Evolutionary conservation across 2,113 vertebrate species (phyloP), one percentile per base, ranked within the genome.

Genomic region (Mola mola): DNA sequence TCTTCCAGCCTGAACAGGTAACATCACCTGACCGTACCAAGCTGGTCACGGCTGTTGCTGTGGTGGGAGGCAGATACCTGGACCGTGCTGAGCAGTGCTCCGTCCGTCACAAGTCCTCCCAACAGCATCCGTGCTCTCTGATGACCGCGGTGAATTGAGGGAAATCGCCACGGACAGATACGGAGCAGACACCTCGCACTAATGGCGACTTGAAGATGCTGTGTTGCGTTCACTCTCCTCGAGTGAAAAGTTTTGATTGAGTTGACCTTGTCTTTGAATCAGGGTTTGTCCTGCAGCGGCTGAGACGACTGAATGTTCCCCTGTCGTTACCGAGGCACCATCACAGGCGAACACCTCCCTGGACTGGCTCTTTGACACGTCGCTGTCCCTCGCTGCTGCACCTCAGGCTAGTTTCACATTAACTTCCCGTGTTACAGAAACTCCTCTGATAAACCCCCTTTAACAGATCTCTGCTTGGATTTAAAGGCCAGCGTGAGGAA

Each of bases 81-180:
- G 81, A 34, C 92, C 93, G 92, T 60, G 83, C 90, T 66, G 53
- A 93, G 89, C 64, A 19, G 20, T 94, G 91, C 81, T 87, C 93
- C 94, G 88, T 43, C 92, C 89, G 90, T 87, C 96, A 95, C 94
- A 7, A 72, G 78, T 49, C 89, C 93, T 96, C 95, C 96, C 95
- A 86, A 99, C 15, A 99, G 24, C 67, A 93, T 91, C 82, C 84
- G 1, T 94, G 95, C 95, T 94, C 87, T 98, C 90, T 90, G 96
- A 99, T 98, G 95, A 99, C 96, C 94, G 95, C 60, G 92, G 94
- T 87, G 94, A 98, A 92, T 79, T 96, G 92, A 98, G 95, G 34
- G 94, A 98, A 98, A 97, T 98, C 91, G 89, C 93, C 92, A 95
- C 94, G 95, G 96, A 99, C 97, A 99, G 97, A 96, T 99, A 98